A percentile compares a stretch with the other conserved stretches of the same genome.
phyloP scores from a whole-genome alignment of 1,140 invertebrate species.

The Drosophila ironensis region DNA sequence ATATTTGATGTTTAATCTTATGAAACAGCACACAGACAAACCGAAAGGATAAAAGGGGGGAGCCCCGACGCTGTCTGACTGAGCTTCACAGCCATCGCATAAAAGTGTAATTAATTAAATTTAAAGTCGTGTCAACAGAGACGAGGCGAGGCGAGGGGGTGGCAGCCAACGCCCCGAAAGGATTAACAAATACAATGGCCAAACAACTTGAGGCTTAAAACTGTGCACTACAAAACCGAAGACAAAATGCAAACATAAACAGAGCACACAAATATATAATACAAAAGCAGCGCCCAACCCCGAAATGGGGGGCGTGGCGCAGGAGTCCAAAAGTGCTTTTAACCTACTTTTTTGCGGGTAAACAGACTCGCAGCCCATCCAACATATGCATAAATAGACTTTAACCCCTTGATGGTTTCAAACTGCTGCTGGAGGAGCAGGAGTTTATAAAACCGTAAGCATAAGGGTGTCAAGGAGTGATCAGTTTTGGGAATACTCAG shows the following conservation, averaged over 20 bases:
- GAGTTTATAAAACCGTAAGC: constrained; percentile 20
- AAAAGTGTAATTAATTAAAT: constrained; percentile 78
- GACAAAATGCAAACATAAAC: constrained; percentile 70
- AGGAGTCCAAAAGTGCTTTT: constrained; percentile 71
- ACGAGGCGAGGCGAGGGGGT: not conserved
- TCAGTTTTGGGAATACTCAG: not conserved
- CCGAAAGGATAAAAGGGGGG: constrained; percentile 6
- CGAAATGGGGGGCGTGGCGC: constrained; percentile 32
- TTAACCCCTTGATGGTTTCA: constrained; percentile 20
- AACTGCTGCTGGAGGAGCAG: not conserved
- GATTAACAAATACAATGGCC: constrained; percentile 73
- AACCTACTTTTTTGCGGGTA: constrained; percentile 66
- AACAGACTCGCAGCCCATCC: constrained; percentile 27
- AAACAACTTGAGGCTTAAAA: constrained; percentile 73
- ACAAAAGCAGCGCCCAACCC: constrained; percentile 18
- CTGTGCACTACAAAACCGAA: constrained; percentile 59
- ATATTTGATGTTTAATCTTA: constrained; percentile 52
- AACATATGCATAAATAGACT: constrained; percentile 55
- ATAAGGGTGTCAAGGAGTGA: constrained; percentile 6
- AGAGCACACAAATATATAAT: constrained; percentile 21
- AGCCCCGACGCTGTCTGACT: constrained; percentile 17
- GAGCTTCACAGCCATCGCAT: constrained; percentile 58
- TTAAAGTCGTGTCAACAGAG: constrained; percentile 55
- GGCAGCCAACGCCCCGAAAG: constrained; percentile 45
- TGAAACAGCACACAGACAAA: constrained; percentile 51